These are phyloP conservation scores for Stegodyphus mimosarum DNA, from an alignment of 1,140 invertebrate species.

Conservation along the genomic window DNA sequence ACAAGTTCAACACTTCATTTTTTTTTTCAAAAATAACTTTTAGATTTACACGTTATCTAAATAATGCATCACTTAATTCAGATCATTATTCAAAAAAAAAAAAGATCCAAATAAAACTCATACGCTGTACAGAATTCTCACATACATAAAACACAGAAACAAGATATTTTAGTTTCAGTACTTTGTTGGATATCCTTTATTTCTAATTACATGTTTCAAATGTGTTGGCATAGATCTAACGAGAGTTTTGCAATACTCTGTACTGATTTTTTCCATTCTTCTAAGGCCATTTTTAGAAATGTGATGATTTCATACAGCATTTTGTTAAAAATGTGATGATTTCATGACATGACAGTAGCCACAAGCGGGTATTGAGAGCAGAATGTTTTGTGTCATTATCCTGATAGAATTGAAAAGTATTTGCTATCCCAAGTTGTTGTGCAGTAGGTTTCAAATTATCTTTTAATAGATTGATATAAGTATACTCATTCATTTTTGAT, in stretches of 20 bases:
- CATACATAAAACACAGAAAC: neutral
- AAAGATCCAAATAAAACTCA: neutral
- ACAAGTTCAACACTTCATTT: too few species aligned
- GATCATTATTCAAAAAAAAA: neutral
- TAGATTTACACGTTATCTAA: neutral
- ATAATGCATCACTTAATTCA: neutral
- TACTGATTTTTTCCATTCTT: neutral
- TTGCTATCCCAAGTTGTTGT: neutral
- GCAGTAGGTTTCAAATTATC: too few species aligned
- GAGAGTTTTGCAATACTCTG: neutral
- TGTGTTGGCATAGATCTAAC: neutral
- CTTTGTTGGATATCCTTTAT: neutral
- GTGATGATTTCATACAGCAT: neutral
- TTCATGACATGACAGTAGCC: neutral
- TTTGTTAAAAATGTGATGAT: neutral
- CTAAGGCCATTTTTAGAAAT: neutral
- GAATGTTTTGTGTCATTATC: neutral
- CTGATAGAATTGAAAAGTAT: neutral
- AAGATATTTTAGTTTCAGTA: neutral
- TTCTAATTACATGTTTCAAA: neutral
- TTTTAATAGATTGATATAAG: neutral
- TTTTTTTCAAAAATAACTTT: too few species aligned
- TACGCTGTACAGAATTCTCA: neutral
- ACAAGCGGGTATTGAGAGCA: neutral
- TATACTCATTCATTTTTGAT: neutral